Percentiles rank a stretch among this genome's conserved stretches.
Evolutionary conservation across 1,140 invertebrate genomes (phyloP).

Genomic region (Sitophilus oryzae): DNA sequence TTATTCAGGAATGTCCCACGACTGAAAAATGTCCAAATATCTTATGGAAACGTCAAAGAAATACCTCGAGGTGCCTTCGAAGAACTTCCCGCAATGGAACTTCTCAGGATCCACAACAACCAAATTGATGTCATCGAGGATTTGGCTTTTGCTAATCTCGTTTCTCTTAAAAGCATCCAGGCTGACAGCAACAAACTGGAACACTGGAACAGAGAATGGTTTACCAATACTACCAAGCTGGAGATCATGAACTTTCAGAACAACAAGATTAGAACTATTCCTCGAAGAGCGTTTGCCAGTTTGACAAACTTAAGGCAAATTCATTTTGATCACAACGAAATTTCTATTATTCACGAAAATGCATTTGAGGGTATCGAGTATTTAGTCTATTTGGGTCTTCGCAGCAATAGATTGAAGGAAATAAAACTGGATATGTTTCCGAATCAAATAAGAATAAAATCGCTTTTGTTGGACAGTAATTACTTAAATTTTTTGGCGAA

Average conservation of each 20-base stretch:
- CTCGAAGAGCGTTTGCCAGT: slow-evolving; percentile 17
- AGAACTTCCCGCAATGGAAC: slow-evolving; percentile 2
- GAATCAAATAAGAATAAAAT: slow-evolving; percentile 14
- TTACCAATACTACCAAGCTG: slow-evolving; percentile 17
- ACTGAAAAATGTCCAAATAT: slow-evolving; percentile 14
- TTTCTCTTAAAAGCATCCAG: slow-evolving; percentile 12
- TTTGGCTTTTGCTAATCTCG: slow-evolving; percentile 21
- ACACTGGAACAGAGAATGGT: slow-evolving; percentile 28
- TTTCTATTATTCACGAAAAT: slow-evolving; percentile 13
- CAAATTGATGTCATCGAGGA: slow-evolving; percentile 18
- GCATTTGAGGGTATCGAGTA: slow-evolving; percentile 18
- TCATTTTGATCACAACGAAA: slow-evolving; percentile 22
- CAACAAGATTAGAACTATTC: slow-evolving; percentile 23
- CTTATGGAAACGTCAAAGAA: slow-evolving; percentile 18
- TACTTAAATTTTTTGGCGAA: slow-evolving; percentile 23
- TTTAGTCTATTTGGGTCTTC: slow-evolving; percentile 23
- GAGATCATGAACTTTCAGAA: slow-evolving; percentile 22
- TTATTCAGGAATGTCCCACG: slow-evolving; percentile 18
- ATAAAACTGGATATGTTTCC: slow-evolving; percentile 23
- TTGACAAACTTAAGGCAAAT: slow-evolving; percentile 17
- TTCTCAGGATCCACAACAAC: slow-evolving; percentile 22
- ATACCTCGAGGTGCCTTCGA: slow-evolving; percentile 19
- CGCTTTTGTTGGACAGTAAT: slow-evolving; percentile 22
- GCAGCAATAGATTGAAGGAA: slow-evolving; percentile 20
- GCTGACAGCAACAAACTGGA: slow-evolving; percentile 16